Evolutionary conservation across 2,113 vertebrate species (phyloP), one percentile per base, ranked within the genome.

Genomic region (Lipophrys pholis): DNA sequence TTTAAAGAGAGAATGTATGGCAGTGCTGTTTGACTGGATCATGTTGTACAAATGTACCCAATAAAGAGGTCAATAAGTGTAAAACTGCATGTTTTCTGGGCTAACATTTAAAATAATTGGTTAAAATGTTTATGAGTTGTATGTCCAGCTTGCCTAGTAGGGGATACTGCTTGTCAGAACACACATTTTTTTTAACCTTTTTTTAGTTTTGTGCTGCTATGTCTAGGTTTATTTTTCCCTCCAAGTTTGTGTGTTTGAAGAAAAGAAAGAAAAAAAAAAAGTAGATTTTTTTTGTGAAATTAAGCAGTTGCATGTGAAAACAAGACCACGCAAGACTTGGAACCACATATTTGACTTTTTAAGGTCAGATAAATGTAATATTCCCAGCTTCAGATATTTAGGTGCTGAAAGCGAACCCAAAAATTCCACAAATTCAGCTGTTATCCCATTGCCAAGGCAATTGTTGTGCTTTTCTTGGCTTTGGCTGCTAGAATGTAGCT

Each of bases 271-370:
- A 2, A 42, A 42, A 12, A 10, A 42, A 42, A 2, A 42, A 42
- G 41, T 53, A 66, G 68, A 17, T 53, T 38, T 46, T 62, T 43
- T 5, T 48, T 81, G 75, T 42, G 67, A 70, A 63, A 57, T 69
- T 74, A 73, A 79, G 56, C 21, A 30, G 21, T 30, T 30, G 21
- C 21, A 2, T 30, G 21, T 30, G 21, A 30, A 30, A 30, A 30
- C 21, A 30, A 30, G 21, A 30, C 21, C 21, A 30, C 21, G 4
- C 21, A 30, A 30, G 21, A 30, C 38, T 50, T 36, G 3, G 5
- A 59, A 61, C 50, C 16, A 39, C 1, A 2, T 16, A 8, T 50
- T 70, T 42, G 11, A 1, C 17, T 5, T 36, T 43, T 70, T 38
- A 50, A 11, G 50, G 43, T 15, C 2, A 68, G 17, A 9, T 39